Evolutionary conservation across 2,888 invertebrate genomes (phyloP), one percentile per base, ranked within the genome.

Genomic region (Pterostichus madidus): DNA sequence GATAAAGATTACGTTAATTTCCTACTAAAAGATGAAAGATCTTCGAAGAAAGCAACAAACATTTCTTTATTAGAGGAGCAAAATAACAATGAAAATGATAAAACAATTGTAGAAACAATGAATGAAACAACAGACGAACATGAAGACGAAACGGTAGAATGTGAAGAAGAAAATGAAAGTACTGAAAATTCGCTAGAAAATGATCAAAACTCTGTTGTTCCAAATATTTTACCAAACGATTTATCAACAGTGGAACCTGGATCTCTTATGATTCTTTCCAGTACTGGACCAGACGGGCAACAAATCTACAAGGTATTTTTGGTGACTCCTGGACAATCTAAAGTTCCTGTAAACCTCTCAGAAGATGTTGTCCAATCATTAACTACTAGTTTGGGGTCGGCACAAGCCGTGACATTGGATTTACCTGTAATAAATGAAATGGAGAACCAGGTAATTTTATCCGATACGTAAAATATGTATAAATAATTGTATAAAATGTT

Each of bases 301-400:
- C 89, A 91, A 82, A 87, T 90, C n/a, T 88, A 90, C 56, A 90
- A 91, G 86, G 90, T 92, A 80, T 92, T 90, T 83, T 91, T 92
- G 90, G 91, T 91, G 7, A 90, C 90, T 39, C 88, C 90, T 0
- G 86, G 88, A 46, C 86, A 87, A 83, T 87, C 87, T 52, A 87
- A 89, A 68, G 88, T 88, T 2, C 89, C 90, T 0, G 83, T 90
- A 11, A 86, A 89, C 84, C 85, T 90, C 10, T 86, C 88, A 0
- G 87, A 88, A 0, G 88, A 90, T 79, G 84, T 89, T n/a, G 84
- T 91, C n/a, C 86, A 88, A 35, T 77, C 68, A 1, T 52, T 83
- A 64, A 77, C 83, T n/a, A 52, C 64, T 0, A 77, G 77, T 52
- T 52, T 83, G 10, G 83, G 83, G 1, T 17, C 49, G 7, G 83